Base-by-base conservation (phyloP, 2,888 invertebrate genomes). In the Halictus quadricinctus region DNA sequence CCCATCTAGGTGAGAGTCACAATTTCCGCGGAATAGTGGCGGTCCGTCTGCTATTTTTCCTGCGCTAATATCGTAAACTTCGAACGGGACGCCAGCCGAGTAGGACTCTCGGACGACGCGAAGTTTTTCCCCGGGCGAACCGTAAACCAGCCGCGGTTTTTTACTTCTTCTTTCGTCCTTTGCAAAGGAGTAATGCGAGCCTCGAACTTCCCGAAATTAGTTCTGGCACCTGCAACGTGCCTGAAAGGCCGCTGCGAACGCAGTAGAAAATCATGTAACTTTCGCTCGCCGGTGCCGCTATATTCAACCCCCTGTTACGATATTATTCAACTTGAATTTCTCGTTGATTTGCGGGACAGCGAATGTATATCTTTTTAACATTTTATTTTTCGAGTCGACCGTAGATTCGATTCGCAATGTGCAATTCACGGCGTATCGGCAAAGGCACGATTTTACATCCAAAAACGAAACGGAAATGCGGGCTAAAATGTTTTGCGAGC, bases 121-220 rank as follows among this genome's bases (percentile, higher is more conserved):
- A 81, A 85, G 15, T 72, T 86, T 85, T 81, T 60, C n/a, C 25
- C 64, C 58, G 36, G 6, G 70, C 70, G 72, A 81, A 79, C n/a
- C 79, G 76, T 85, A 85, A 85, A 86, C 76, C 79, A 70, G 73
- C 60, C 69, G n/a, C 15, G 4, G 4, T 25, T 29, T 15, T 41
- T n/a, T 21, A 64, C 54, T 46, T 25, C n/a, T 18, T 21, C 8
- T 15, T 15, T 13, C 13, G 29, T 13, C 18, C 18, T 10, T 36
- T 18, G 12, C 25, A 21, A 13, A 2, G 73, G n/a, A 70, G 43
- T 77, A 72, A 81, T 36, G 80, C 77, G 46, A 41, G 69, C 8
- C 73, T 48, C 21, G 77, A 85, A 90, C 75, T 90, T 88, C 73
- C 21, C 10, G 12, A 72, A 88, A 88, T 87, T 89, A 86, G 72